These are phyloP conservation scores for Octomys mimax DNA, from an alignment of 2,797 vertebrate species.

Conservation along the genomic window DNA sequence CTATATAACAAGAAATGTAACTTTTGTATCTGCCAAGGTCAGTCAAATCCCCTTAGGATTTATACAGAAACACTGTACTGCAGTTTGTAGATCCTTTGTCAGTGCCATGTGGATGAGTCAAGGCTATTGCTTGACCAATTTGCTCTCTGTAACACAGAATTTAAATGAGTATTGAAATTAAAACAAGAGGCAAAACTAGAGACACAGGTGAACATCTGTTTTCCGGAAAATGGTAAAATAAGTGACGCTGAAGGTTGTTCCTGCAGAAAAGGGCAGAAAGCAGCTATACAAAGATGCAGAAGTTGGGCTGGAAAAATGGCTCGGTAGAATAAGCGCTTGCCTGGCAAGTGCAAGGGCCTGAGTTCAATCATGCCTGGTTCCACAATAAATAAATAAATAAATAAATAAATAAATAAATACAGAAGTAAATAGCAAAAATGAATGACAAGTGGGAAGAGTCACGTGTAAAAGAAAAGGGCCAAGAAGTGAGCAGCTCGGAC, in stretches of 20 bases:
- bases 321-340: no score
- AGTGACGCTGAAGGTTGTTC: neutral
- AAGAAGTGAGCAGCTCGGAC: neutral
- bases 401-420: neutral
- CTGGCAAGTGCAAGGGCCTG: no score
- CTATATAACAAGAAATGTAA: no score
- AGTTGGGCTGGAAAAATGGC: no score
- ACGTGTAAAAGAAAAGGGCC: neutral
- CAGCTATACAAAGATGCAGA: neutral
- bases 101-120: no score
- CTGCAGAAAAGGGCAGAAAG: neutral
- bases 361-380: no score
- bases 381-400: neutral
- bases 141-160: neutral
- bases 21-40: no score
- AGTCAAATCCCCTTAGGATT: no score
- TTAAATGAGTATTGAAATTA: neutral
- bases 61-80: no score
- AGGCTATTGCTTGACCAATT: no score
- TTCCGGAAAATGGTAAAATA: neutral
- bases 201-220: neutral
- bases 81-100: no score
- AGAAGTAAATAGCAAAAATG: neutral
- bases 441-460: neutral
- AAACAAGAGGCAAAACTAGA: neutral